phyloP scores from a whole-genome alignment of 2,113 vertebrate genomes.

The Dolichotis patagonum region DNA sequence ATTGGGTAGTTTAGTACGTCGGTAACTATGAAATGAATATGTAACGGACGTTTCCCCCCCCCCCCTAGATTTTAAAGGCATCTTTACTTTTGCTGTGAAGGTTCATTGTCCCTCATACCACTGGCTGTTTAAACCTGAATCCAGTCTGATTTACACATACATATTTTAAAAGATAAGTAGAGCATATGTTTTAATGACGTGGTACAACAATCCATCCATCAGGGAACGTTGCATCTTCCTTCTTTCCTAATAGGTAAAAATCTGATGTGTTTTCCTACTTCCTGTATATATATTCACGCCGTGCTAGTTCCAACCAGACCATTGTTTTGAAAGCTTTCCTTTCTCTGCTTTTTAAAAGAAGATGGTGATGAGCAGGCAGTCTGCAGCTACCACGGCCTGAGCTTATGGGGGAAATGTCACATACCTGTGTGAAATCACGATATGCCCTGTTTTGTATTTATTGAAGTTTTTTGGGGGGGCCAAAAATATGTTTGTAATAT shows the following conservation, averaged over 20 bases:
- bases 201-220: conserved; percentile 71
- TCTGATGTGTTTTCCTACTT: conserved; percentile 75
- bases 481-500: conserved; percentile 87
- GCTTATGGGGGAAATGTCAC: conserved; percentile 83
- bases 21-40: conserved; percentile 58
- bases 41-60: conserved; percentile 50
- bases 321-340: conserved; percentile 83
- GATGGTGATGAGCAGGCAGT: conserved; percentile 79
- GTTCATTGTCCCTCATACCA: conserved; percentile 62
- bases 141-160: conserved; percentile 67
- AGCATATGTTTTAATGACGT: conserved; percentile 71
- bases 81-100: conserved; percentile 67
- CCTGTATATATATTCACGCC: conserved; percentile 72
- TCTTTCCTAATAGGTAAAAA: conserved; percentile 71
- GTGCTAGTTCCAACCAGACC: conserved; percentile 75
- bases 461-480: conserved; percentile 82
- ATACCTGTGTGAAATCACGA: conserved; percentile 84
- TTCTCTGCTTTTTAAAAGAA: conserved; percentile 82
- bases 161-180: conserved; percentile 72
- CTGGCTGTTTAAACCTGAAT: conserved; percentile 74
- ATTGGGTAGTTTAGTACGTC: conserved; percentile 70
- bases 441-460: conserved; percentile 86
- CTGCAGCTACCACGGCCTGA: conserved; percentile 83
- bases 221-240: conserved; percentile 76
- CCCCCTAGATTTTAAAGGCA: conserved; percentile 53